A percentile compares a stretch with the other conserved stretches of the same genome.
Evolutionary conservation across 2,113 vertebrate genomes (phyloP).

Genomic region (Hymenochirus boettgeri): DNA sequence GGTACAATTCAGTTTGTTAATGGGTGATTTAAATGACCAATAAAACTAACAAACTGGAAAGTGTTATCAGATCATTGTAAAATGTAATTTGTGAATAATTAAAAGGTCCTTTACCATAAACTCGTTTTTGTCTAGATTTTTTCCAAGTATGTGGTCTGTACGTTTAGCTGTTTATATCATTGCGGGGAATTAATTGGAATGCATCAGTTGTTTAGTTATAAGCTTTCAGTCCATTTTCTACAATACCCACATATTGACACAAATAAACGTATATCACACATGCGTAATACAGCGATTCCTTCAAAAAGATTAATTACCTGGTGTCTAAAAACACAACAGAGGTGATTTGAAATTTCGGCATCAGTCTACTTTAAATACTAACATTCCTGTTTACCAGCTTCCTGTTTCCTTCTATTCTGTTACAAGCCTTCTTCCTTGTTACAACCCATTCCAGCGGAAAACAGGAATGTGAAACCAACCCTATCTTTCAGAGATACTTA

Average conservation of each 20-base stretch:
- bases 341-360: neutral
- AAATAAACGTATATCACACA: neutral
- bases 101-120: too few species aligned
- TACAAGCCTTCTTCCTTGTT: conserved; percentile 1
- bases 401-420: conserved; percentile 36
- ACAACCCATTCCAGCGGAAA: conserved; percentile 25
- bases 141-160: too few species aligned
- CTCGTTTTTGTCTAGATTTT: too few species aligned
- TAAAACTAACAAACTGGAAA: too few species aligned
- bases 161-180: too few species aligned
- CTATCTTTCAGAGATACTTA: conserved; percentile 8
- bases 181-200: too few species aligned
- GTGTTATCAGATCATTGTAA: too few species aligned
- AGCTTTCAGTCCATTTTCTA: neutral
- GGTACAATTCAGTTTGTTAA: too few species aligned
- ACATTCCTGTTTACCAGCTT: conserved; percentile 22
- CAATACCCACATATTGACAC: too few species aligned
- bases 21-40: too few species aligned
- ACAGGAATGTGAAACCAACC: conserved; percentile 14
- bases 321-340: neutral
- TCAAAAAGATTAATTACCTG: neutral
- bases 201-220: neutral
- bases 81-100: too few species aligned
- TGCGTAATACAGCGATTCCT: neutral
- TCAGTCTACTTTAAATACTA: conserved; percentile 6